These are phyloP conservation scores for Malacosoma neustria DNA, from an alignment of 2,888 invertebrate species.

Conservation along the genomic window DNA sequence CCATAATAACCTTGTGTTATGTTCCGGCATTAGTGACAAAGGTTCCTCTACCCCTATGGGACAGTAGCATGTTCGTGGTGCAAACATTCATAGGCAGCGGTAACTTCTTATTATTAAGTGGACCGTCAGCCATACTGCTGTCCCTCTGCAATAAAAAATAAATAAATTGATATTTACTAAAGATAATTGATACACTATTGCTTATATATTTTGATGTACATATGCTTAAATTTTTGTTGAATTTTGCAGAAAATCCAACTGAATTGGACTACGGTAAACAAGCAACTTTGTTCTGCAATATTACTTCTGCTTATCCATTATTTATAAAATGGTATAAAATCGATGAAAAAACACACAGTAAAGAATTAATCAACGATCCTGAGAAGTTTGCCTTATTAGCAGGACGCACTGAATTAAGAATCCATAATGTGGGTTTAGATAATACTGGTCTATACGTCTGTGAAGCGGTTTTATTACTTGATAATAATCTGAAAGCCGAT, in stretches of 20 bases:
- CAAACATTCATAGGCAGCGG: neutral
- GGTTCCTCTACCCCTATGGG: too few species aligned
- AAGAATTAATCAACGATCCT: neutral
- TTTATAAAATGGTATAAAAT: neutral
- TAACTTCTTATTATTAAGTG: neutral
- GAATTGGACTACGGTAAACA: neutral
- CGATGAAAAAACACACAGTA: neutral
- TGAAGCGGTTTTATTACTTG: neutral
- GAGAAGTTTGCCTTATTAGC: neutral
- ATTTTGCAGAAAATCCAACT: neutral
- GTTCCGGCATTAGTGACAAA: too few species aligned
- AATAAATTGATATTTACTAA: too few species aligned
- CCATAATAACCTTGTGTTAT: too few species aligned
- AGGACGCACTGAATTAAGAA: neutral
- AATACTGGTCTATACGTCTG: neutral
- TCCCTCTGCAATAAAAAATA: neutral
- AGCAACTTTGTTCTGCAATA: neutral
- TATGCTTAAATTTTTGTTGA: too few species aligned
- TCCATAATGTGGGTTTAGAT: neutral
- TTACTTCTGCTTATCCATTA: neutral
- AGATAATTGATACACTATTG: too few species aligned
- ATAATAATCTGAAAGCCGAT: neutral
- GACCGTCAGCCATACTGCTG: neutral
- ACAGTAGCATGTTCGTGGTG: too few species aligned
- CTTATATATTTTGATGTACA: too few species aligned